phyloP scores from a whole-genome alignment of 2,888 invertebrate genomes.

The Pachydiplax longipennis region DNA sequence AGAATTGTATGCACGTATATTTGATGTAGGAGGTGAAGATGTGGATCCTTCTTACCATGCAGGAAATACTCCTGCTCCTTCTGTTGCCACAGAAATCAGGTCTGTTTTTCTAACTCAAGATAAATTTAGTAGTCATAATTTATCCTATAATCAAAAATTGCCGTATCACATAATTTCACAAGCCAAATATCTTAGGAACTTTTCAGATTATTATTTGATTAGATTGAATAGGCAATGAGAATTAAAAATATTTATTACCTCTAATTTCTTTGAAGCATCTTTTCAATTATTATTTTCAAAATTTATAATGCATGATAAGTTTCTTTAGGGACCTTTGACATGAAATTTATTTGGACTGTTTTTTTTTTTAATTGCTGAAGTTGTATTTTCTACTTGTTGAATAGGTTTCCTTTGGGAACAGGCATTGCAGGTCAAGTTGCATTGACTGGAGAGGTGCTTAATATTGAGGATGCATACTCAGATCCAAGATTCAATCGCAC shows the following conservation, averaged over 20 bases:
- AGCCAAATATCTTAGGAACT: no score
- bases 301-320: no score
- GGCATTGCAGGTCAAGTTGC: conserved; percentile 88
- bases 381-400: conserved; percentile 38
- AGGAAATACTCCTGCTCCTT: conserved; percentile 49
- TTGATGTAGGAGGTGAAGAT: conserved; percentile 69
- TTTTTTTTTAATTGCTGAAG: background rate
- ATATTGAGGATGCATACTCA: conserved; percentile 82
- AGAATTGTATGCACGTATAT: conserved; percentile 83
- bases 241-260: no score
- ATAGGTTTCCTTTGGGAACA: conserved; percentile 74
- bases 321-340: no score
- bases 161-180: no score
- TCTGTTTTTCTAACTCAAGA: background rate
- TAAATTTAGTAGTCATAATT: no score
- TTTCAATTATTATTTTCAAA: no score
- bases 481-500: conserved; percentile 79
- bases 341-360: no score
- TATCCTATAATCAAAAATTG: no score
- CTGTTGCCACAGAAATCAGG: conserved; percentile 55
- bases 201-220: no score
- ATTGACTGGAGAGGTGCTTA: conserved; percentile 77
- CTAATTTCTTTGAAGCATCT: no score
- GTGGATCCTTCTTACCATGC: conserved; percentile 52
- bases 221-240: no score